phyloP scores from a whole-genome alignment of 2,797 vertebrate genomes.

The Diplodus puntazzo region DNA sequence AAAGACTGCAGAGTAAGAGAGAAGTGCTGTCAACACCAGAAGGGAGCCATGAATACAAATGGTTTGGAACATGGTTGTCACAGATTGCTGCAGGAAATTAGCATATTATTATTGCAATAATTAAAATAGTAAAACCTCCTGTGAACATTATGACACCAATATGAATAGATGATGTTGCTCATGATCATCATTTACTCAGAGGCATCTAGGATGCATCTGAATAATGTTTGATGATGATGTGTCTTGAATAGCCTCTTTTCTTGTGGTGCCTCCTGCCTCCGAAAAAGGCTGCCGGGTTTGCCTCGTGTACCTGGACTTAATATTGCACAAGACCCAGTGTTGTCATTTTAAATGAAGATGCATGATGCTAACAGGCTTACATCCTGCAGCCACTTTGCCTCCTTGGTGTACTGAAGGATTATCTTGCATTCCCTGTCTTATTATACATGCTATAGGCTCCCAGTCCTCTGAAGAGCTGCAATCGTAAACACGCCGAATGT shows the following conservation, averaged over 20 bases:
- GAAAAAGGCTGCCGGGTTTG: slow-evolving; percentile 34
- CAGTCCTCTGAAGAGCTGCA: slow-evolving; percentile 3
- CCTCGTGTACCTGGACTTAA: slow-evolving; percentile 63
- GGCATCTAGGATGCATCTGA: background rate
- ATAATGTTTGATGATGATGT: slow-evolving; percentile 21
- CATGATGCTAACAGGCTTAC: slow-evolving; percentile 64
- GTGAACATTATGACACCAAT: slow-evolving; percentile 7
- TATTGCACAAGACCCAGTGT: slow-evolving; percentile 37
- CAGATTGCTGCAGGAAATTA: slow-evolving; percentile 15
- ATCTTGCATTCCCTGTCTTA: slow-evolving; percentile 25
- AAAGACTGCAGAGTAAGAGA: slow-evolving; percentile 28
- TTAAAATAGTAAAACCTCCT: slow-evolving; percentile 7
- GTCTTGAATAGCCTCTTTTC: slow-evolving; percentile 12
- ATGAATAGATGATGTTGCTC: slow-evolving; percentile 7
- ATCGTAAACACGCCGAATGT: slow-evolving; percentile 28
- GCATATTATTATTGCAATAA: slow-evolving; percentile 11
- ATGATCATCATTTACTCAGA: slow-evolving; percentile 7
- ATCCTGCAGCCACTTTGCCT: slow-evolving; percentile 61
- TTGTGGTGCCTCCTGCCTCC: slow-evolving; percentile 49
- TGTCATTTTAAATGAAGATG: slow-evolving; percentile 73
- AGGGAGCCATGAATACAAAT: slow-evolving; percentile 17
- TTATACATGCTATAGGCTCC: slow-evolving; percentile 22
- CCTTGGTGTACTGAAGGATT: slow-evolving; percentile 35
- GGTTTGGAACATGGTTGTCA: slow-evolving; percentile 12
- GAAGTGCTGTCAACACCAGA: slow-evolving; percentile 24